Percentiles rank a stretch among this genome's conserved stretches.
Evolutionary conservation across 2,797 vertebrate genomes (phyloP).

Genomic region (Crocodylus rhombifer): DNA sequence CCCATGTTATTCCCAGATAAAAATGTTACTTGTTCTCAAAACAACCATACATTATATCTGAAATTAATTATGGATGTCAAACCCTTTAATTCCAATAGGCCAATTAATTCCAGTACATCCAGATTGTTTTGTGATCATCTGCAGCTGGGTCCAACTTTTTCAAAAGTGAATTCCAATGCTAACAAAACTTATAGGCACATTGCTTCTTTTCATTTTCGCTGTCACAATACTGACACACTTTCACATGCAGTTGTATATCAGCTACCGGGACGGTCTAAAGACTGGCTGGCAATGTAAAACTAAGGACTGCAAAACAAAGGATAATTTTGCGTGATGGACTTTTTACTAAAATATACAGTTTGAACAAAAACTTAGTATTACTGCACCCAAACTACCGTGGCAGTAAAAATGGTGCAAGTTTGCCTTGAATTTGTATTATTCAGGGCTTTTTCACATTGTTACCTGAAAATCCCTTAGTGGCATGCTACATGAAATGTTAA

Average conservation of each 20-base stretch:
- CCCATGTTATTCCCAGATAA: not conserved
- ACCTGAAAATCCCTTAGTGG: not conserved
- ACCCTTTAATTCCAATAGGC: not conserved
- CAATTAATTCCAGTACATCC: not conserved
- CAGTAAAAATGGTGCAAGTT: not conserved
- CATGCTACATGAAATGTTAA: not conserved
- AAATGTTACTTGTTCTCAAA: not conserved
- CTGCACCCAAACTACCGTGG: fast-evolving
- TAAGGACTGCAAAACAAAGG: not conserved
- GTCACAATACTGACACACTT: not conserved
- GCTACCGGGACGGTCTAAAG: no score
- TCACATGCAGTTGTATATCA: no score
- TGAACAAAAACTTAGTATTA: not conserved
- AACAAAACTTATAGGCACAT: not conserved
- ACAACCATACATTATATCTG: not conserved
- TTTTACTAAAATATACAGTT: fast-evolving
- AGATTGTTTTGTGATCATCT: not conserved
- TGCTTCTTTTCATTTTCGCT: not conserved
- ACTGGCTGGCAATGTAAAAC: not conserved
- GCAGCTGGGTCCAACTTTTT: not conserved
- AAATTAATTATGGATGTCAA: not conserved
- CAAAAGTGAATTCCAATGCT: not conserved
- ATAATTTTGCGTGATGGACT: not conserved
- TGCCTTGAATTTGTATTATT: not conserved
- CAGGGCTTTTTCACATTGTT: not conserved